Conservation (phyloP, 1,140 invertebrate genomes). For the Prorops nasuta region DNA sequence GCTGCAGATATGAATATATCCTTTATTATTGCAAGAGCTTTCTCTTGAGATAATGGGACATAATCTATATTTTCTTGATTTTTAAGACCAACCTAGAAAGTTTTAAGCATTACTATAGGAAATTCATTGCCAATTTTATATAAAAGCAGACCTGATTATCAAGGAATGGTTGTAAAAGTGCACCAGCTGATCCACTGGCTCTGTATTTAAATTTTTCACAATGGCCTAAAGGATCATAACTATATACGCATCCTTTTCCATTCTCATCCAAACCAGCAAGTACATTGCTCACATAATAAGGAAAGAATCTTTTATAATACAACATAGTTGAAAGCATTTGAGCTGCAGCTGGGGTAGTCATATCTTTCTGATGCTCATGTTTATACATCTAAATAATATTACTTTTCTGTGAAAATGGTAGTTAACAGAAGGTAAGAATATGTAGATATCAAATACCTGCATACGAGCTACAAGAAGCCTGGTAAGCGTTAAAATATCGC, state of each 20-base stretch:
- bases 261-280: conserved; percentile 84
- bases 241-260: conserved; percentile 92
- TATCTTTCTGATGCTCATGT: conserved; percentile 91
- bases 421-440: too few relatives aligned
- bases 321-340: conserved; percentile 95
- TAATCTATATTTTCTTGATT: conserved; percentile 74
- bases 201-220: conserved; percentile 78
- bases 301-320: conserved; percentile 97
- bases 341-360: conserved; percentile 88
- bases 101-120: background rate
- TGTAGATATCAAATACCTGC: conserved; percentile 65
- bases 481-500: conserved; percentile 92
- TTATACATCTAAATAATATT: conserved; percentile 77
- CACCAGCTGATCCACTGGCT: conserved; percentile 81
- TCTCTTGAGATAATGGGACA: conserved; percentile 69
- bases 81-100: conserved; percentile 72
- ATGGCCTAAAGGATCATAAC: conserved; percentile 96
- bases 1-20: conserved; percentile 96
- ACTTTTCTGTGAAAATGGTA: too few relatives aligned
- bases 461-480: conserved; percentile 82
- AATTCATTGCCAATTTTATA: background rate
- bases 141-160: conserved; percentile 73
- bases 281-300: conserved; percentile 96
- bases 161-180: conserved; percentile 79
- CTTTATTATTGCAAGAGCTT: conserved; percentile 81